Evolutionary conservation across 2,888 invertebrate species (phyloP).

Genomic region (Amblyjoppa fuscipennis): DNA sequence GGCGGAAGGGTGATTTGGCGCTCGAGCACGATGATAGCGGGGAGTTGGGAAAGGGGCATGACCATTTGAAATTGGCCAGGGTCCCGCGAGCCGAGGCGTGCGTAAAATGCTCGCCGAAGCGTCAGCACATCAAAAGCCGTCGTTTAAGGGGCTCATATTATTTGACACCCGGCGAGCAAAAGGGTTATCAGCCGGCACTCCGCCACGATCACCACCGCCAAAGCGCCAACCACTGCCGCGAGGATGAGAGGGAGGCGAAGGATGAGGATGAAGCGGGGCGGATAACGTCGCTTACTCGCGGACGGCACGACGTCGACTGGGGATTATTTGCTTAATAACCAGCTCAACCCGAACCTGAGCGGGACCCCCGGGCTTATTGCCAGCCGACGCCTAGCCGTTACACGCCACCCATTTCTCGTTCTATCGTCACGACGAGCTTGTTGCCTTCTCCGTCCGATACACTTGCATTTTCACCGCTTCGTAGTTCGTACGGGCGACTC

Average conservation of each 20-base stretch:
- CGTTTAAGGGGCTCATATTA: slow-evolving; percentile 83
- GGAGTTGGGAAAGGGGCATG: slow-evolving; percentile 2
- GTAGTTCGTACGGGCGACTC: neutral
- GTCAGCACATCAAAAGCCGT: slow-evolving; percentile 83
- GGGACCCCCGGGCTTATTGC: slow-evolving; percentile 78
- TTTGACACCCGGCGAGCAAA: slow-evolving; percentile 78
- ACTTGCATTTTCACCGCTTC: neutral
- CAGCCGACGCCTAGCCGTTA: slow-evolving; percentile 67
- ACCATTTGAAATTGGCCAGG: slow-evolving; percentile 78
- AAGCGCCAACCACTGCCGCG: slow-evolving; percentile 44
- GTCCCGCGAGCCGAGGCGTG: slow-evolving; percentile 71
- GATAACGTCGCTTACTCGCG: slow-evolving; percentile 42
- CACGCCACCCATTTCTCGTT: slow-evolving; percentile 18
- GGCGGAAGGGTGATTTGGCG: slow-evolving; percentile 39
- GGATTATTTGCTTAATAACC: slow-evolving; percentile 81
- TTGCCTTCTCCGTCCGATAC: neutral
- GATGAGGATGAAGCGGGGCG: neutral
- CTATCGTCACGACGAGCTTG: neutral
- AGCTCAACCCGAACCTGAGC: slow-evolving; percentile 74
- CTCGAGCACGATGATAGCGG: slow-evolving; percentile 12
- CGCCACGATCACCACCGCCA: slow-evolving; percentile 67
- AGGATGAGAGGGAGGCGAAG: neutral
- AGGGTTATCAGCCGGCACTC: slow-evolving; percentile 80
- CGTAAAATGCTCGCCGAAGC: slow-evolving; percentile 81
- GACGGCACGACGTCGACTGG: slow-evolving; percentile 20